These are phyloP conservation scores for Petaurus breviceps DNA, from an alignment of 2,113 vertebrate genomes.

Conservation along the genomic window DNA sequence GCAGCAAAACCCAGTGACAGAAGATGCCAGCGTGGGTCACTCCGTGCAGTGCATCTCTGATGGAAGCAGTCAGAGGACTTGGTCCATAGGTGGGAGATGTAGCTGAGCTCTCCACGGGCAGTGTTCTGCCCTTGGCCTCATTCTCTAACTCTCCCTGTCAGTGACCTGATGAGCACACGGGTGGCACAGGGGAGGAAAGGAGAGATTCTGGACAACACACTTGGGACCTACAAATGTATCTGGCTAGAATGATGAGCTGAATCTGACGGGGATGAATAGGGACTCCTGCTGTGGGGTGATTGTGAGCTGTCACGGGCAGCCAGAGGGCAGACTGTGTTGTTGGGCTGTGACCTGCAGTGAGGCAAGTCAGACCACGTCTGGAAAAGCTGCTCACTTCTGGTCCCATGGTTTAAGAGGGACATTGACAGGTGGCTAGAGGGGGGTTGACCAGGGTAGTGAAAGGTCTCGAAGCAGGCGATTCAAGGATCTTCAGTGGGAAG, in stretches of 20 bases:
- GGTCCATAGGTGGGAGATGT: not conserved
- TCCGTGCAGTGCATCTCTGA: not conserved
- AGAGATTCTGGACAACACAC: not conserved
- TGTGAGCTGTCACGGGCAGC: not conserved
- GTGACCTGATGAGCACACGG: not conserved
- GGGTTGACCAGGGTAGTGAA: too few species aligned
- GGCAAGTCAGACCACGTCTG: too few species aligned
- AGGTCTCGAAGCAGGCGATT: too few species aligned
- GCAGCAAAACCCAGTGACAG: not conserved
- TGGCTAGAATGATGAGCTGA: not conserved
- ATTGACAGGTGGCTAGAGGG: too few species aligned
- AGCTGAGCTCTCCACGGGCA: too few species aligned
- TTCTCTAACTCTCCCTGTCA: not conserved
- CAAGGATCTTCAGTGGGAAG: too few species aligned
- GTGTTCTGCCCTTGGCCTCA: too few species aligned
- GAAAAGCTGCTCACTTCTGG: too few species aligned
- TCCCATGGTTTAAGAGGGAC: too few species aligned
- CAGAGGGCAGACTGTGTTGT: too few species aligned
- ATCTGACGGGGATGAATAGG: not conserved
- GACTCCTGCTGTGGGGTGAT: not conserved
- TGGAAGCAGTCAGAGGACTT: not conserved
- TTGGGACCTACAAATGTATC: not conserved
- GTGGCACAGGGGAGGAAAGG: too few species aligned
- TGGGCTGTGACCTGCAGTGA: too few species aligned
- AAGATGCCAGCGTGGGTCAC: not conserved